These are phyloP conservation scores for Reticulitermes lucifugus DNA, from an alignment of 2,888 invertebrate species.

Conservation along the genomic window DNA sequence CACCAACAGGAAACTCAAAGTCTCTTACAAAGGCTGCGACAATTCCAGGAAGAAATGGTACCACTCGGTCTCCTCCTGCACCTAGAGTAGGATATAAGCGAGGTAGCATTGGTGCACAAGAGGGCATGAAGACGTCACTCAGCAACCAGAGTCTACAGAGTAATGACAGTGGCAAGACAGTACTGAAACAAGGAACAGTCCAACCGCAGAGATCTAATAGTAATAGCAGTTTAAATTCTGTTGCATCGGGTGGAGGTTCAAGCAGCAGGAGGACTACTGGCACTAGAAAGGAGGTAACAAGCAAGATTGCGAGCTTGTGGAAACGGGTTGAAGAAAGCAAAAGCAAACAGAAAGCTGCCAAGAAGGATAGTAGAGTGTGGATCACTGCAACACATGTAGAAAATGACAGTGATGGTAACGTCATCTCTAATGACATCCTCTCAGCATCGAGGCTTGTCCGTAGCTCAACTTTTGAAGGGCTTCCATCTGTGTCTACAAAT, in stretches of 20 bases:
- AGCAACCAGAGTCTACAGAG: constrained; percentile 57
- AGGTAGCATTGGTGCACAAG: constrained; percentile 23
- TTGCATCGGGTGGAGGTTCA: constrained; percentile 60
- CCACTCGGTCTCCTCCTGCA: constrained; percentile 34
- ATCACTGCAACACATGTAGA: constrained; percentile 61
- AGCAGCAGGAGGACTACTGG: constrained; percentile 58
- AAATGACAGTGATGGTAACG: not conserved
- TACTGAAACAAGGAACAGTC: not conserved
- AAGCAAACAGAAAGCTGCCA: constrained; percentile 67
- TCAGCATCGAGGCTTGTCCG: constrained; percentile 57
- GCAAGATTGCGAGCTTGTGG: constrained; percentile 85
- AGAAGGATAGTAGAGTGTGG: constrained; percentile 73
- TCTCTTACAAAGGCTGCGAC: constrained; percentile 30
- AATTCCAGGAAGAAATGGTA: constrained; percentile 47
- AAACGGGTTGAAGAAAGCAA: constrained; percentile 80
- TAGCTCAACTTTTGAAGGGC: constrained; percentile 75
- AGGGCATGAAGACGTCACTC: constrained; percentile 53
- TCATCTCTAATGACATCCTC: too few species aligned
- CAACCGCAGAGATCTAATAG: constrained; percentile 67
- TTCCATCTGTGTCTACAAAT: constrained; percentile 51
- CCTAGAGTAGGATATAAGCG: constrained; percentile 51
- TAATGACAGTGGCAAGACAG: constrained; percentile 46
- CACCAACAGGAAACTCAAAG: constrained; percentile 5
- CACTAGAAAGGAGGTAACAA: constrained; percentile 73
- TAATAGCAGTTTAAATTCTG: constrained; percentile 71